Evolutionary conservation across 2,113 vertebrate species (phyloP).

Genomic region (Panthera leo): DNA sequence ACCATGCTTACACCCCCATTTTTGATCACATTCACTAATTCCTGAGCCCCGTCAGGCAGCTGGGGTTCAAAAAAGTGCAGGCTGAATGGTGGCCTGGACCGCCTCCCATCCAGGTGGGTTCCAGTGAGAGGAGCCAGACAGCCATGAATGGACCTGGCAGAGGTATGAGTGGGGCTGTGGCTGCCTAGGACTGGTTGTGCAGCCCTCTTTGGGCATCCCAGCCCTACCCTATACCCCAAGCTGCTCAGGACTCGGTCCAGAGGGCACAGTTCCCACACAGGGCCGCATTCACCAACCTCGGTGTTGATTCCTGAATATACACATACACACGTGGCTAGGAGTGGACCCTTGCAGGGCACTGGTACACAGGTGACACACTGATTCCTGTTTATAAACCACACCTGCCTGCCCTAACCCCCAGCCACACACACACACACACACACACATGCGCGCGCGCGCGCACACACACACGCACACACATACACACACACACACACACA

Average conservation of each 20-base stretch:
- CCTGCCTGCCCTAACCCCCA: not conserved
- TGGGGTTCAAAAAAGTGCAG: not conserved
- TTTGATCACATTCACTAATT: not conserved
- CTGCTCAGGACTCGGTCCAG: slow-evolving; percentile 2
- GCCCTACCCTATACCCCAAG: not conserved
- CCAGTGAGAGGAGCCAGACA: not conserved
- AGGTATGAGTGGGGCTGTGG: not conserved
- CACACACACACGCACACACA: not conserved
- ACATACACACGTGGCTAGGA: not conserved
- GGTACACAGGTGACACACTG: not conserved
- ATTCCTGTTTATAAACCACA: not conserved
- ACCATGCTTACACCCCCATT: slow-evolving; percentile 25
- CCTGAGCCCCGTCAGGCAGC: not conserved
- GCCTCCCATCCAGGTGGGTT: not conserved
- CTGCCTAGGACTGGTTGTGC: not conserved
- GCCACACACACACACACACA: not conserved
- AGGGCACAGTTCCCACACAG: not conserved
- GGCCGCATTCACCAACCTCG: not conserved
- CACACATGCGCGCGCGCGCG: not conserved
- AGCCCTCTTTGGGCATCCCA: not conserved
- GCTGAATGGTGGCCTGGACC: not conserved
- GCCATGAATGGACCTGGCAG: not conserved
- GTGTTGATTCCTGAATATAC: not conserved
- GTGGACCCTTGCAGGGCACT: not conserved
- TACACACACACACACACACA: too few species aligned